Base-by-base conservation (phyloP, 2,797 vertebrate species). In the Nannoperca obscura region DNA sequence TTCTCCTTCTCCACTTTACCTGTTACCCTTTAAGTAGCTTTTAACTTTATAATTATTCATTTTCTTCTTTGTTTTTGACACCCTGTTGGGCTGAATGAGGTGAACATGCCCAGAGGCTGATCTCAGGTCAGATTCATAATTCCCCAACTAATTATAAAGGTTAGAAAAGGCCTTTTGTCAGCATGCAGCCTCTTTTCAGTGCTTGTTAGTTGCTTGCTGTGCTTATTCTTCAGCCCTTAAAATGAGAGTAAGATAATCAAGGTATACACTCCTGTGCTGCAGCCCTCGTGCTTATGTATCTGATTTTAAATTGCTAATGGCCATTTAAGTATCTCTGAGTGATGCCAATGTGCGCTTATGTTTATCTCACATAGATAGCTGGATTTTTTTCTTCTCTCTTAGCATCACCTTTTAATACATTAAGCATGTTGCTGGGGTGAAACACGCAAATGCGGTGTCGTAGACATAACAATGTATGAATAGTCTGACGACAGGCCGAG, bases 271-370 rank as follows among this genome's bases (percentile, higher is more conserved):
- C 5, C 8, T 19, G 13, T 34, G 38, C 36, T 46, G 2, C 15
- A 55, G 54, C 20, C 14, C 7, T 69, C 68, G 57, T 69, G 66
- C 55, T 58, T 70, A 69, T 73, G 44, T 64, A 59, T 71, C 52
- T 5, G 1, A 38, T 74, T 83, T 80, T 86, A 24, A 80, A 78
- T 82, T 82, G 59, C 80, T 74, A 79, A 81, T 67, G 22, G 11
- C 4, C 7, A 27, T 87, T 83, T 49, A 71, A 71, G 36, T 74
- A 54, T 72, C 47, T 71, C 36, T 71, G 27, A 82, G 36, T 55
- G 24, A 76, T 71, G 60, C 59, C 76, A 63, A 74, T 74, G 38
- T 70, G 46, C 38, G 44, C 27, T 69, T 38, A 55, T 78, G 68
- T 74, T 81, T 60, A 62, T 86, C 53, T 74, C 32, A 40, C 36